phyloP scores from a whole-genome alignment of 2,888 invertebrate species.

The Cryptosula pallasiana region DNA sequence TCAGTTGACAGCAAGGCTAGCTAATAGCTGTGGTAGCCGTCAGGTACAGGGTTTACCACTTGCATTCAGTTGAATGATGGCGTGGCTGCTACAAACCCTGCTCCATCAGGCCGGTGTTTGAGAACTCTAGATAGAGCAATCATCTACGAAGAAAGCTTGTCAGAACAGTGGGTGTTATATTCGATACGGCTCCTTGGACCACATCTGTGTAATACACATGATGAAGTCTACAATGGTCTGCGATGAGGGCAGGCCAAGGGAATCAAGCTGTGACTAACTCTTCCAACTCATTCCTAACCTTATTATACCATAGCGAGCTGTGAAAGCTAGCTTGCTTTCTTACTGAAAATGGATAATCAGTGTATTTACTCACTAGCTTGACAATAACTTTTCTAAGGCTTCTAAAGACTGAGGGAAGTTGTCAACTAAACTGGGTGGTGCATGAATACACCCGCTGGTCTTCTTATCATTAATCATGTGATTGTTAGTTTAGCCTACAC shows the following conservation, averaged over 20 bases:
- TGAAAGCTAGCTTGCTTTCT: too few species aligned
- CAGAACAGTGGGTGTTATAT: too few species aligned
- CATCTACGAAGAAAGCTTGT: not conserved
- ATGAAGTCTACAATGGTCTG: not conserved
- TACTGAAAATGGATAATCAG: too few species aligned
- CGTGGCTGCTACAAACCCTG: conserved; percentile 8
- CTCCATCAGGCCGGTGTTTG: not conserved
- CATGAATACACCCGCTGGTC: too few species aligned
- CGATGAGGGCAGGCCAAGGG: not conserved
- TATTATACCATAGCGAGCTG: not conserved
- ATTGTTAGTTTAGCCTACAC: too few species aligned
- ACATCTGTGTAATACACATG: not conserved
- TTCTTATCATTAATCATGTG: too few species aligned
- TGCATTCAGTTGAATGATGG: not conserved
- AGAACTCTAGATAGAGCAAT: not conserved
- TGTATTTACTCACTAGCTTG: too few species aligned
- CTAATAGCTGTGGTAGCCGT: not conserved
- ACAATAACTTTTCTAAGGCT: too few species aligned
- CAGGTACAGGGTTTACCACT: conserved; percentile 7
- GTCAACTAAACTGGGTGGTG: too few species aligned
- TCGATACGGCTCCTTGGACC: conserved; percentile 20
- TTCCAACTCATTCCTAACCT: too few species aligned
- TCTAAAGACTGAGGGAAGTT: too few species aligned
- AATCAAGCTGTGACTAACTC: not conserved
- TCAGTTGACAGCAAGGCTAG: not conserved